These are phyloP conservation scores for Okapia johnstoni DNA, from an alignment of 2,113 vertebrate species.

Conservation along the genomic window DNA sequence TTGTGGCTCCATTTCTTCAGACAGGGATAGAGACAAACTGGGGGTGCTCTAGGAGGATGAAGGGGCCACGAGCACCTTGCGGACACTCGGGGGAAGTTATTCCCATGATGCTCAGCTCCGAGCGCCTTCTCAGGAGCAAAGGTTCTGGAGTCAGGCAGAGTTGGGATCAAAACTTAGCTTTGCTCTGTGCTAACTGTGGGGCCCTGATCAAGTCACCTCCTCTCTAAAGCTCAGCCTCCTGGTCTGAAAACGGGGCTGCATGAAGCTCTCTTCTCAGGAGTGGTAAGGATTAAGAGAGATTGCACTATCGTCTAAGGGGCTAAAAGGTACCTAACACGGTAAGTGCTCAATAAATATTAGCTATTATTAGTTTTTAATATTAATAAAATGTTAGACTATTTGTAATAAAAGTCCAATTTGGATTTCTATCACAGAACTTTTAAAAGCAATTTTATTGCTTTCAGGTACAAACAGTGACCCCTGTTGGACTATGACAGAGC, in stretches of 20 bases:
- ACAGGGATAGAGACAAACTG: neutral
- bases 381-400: slow-evolving; percentile 1
- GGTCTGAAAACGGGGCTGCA: neutral
- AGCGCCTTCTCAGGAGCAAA: neutral
- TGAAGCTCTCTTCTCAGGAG: fast-evolving
- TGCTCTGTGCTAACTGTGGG: neutral
- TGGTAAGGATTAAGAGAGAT: neutral
- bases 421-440: neutral
- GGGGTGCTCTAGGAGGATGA: fast-evolving
- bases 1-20: neutral
- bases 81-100: neutral
- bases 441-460: neutral
- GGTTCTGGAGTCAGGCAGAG: neutral
- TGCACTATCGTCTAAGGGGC: neutral
- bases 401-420: slow-evolving; percentile 25
- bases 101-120: fast-evolving
- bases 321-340: too few species aligned
- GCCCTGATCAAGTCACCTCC: neutral
- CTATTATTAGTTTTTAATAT: slow-evolving; percentile 24
- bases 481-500: neutral
- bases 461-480: slow-evolving; percentile 37
- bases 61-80: fast-evolving
- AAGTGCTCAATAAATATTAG: neutral
- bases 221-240: neutral
- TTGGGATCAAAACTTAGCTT: neutral